Evolutionary conservation across 2,797 vertebrate species (phyloP).

Genomic region (Propithecus deckenii): DNA sequence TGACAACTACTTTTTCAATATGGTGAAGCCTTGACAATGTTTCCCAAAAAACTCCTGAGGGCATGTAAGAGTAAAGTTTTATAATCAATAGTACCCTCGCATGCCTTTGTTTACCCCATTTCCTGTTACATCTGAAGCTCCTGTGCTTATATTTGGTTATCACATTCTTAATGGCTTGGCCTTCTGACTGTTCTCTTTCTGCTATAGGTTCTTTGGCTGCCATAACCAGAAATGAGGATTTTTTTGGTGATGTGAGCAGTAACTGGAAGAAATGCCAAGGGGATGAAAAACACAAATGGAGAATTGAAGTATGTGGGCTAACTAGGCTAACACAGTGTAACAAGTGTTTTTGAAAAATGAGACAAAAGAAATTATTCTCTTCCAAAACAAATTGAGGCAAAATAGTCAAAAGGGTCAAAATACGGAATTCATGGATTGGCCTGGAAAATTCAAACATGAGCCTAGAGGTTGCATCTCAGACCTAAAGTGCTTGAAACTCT

Average conservation of each 20-base stretch:
- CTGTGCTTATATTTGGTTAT: neutral
- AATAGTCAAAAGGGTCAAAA: neutral
- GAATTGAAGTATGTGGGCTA: neutral
- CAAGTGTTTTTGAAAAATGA: neutral
- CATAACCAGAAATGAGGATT: neutral
- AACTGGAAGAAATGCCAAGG: neutral
- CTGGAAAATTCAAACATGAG: neutral
- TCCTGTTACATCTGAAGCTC: neutral
- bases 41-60: neutral
- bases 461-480: neutral
- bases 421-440: neutral
- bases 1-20: slow-evolving; percentile 8
- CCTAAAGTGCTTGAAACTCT: neutral
- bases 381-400: neutral
- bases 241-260: neutral
- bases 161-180: neutral
- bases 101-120: neutral
- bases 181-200: neutral
- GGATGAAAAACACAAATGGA: neutral
- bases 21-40: neutral
- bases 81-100: neutral
- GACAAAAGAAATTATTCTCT: neutral
- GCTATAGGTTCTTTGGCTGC: neutral
- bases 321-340: neutral
- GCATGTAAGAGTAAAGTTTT: neutral